Evolutionary conservation across 2,797 vertebrate genomes (phyloP).

Genomic region (Poecilia wingei): DNA sequence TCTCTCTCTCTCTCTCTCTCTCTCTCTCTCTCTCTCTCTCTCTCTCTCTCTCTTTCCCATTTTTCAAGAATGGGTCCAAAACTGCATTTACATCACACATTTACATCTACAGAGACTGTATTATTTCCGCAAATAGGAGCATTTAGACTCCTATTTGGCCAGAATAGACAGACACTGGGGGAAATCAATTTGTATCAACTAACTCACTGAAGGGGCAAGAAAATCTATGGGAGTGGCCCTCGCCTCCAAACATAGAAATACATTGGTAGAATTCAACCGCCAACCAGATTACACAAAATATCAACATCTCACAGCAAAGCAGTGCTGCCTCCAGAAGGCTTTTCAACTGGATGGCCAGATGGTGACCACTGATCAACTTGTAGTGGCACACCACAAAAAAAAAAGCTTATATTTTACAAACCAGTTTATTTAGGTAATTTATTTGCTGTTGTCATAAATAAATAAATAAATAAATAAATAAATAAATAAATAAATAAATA

Average conservation of each 20-base stretch:
- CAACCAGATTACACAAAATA: slow-evolving; percentile 21
- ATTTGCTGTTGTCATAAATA: not conserved
- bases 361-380: not conserved
- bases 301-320: not conserved
- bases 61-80: slow-evolving; percentile 22
- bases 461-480: too few species aligned
- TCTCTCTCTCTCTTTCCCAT: not conserved
- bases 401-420: not conserved
- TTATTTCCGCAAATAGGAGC: not conserved
- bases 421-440: not conserved
- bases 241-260: not conserved
- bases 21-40: not conserved
- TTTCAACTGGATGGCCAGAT: not conserved
- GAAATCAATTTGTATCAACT: not conserved
- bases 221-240: not conserved
- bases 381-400: not conserved
- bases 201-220: not conserved
- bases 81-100: not conserved
- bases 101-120: not conserved
- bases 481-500: slow-evolving; percentile 4
- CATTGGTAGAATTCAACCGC: slow-evolving; percentile 25
- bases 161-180: not conserved
- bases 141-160: not conserved
- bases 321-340: not conserved
- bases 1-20: not conserved